Evolutionary conservation across 2,113 vertebrate genomes (phyloP).

Genomic region (Shinisaurus crocodilurus): DNA sequence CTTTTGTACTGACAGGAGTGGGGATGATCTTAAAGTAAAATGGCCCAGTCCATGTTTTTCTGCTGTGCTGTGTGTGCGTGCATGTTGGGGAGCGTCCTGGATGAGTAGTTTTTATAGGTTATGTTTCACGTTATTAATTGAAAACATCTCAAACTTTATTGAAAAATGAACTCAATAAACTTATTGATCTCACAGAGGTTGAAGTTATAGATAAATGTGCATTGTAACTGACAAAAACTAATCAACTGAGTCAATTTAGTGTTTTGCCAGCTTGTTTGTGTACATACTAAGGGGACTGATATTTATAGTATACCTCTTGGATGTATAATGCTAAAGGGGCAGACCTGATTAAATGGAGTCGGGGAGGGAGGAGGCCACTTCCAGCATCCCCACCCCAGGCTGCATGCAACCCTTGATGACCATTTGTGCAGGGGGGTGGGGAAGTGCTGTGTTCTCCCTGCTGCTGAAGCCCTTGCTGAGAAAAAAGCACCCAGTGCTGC

Average conservation of each 20-base stretch:
- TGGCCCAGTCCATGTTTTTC: background rate
- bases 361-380: background rate
- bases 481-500: too few species aligned
- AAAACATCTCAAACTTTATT: slow-evolving; percentile 13
- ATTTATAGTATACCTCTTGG: background rate
- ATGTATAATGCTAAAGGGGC: slow-evolving; percentile 12
- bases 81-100: background rate
- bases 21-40: background rate
- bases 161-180: slow-evolving; percentile 24
- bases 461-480: too few species aligned
- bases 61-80: too few species aligned
- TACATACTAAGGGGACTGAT: background rate
- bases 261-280: background rate
- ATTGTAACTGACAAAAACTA: slow-evolving; percentile 31
- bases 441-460: too few species aligned
- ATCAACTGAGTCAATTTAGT: slow-evolving; percentile 12
- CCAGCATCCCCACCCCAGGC: background rate
- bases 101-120: slow-evolving; percentile 1
- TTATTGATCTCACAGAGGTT: slow-evolving; percentile 6
- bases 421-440: too few species aligned
- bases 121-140: slow-evolving; percentile 12
- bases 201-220: slow-evolving; percentile 15
- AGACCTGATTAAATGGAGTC: slow-evolving; percentile 2
- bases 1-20: background rate
- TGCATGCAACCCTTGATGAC: too few species aligned